These are phyloP conservation scores for Ophion ellenae DNA, from an alignment of 2,888 invertebrate species.

Conservation along the genomic window DNA sequence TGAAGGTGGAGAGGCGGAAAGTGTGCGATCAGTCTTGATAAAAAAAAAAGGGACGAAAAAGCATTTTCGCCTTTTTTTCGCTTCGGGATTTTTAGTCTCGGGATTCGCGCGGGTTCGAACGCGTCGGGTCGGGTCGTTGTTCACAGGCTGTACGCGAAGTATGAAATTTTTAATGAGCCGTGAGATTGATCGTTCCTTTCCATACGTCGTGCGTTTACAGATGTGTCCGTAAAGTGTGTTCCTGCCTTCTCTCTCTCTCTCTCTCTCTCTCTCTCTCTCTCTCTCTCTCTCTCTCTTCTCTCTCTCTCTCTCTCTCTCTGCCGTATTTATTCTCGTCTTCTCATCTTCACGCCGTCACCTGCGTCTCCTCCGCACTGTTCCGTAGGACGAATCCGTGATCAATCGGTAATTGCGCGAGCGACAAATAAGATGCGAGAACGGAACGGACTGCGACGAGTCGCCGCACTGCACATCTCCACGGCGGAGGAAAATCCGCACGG, in stretches of 20 bases:
- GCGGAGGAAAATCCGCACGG: neutral
- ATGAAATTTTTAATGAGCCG: slow-evolving; percentile 74
- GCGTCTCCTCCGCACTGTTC: slow-evolving; percentile 67
- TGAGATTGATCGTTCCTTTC: slow-evolving; percentile 72
- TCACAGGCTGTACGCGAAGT: slow-evolving; percentile 27
- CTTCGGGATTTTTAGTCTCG: too few relatives aligned
- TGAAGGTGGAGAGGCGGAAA: too few relatives aligned
- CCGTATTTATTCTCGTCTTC: slow-evolving; percentile 6
- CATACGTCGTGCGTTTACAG: neutral
- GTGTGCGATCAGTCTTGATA: too few relatives aligned
- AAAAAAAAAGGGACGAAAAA: neutral
- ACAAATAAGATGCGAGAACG: slow-evolving; percentile 70
- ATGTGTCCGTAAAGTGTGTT: slow-evolving; percentile 18
- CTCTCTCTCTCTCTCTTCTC: slow-evolving; percentile 10
- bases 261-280: neutral
- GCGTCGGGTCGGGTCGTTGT: slow-evolving; percentile 13
- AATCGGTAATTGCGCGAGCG: slow-evolving; percentile 78
- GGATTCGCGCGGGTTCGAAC: neutral
- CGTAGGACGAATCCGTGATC: slow-evolving; percentile 72
- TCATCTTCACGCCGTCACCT: slow-evolving; percentile 66
- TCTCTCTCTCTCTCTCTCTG: slow-evolving; percentile 6
- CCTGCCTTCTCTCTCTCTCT: slow-evolving; percentile 9
- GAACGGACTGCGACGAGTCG: slow-evolving; percentile 23
- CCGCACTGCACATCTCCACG: slow-evolving; percentile 1
- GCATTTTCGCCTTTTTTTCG: neutral